phyloP scores from a whole-genome alignment of 2,113 vertebrate species.

The Sialia sialis region DNA sequence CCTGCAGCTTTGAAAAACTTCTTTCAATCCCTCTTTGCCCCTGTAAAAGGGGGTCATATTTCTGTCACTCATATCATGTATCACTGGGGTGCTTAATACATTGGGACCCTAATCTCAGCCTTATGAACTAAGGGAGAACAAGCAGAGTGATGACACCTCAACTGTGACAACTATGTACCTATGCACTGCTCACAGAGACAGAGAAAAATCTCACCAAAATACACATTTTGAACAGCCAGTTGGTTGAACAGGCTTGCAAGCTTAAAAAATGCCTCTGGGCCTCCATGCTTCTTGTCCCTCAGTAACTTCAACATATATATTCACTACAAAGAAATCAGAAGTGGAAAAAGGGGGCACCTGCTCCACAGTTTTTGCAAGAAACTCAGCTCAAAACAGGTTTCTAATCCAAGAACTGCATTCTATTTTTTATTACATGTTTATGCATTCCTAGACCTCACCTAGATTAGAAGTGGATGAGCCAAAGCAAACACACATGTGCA shows the following conservation, averaged over 20 bases:
- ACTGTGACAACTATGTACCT: neutral
- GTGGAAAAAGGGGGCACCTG: neutral
- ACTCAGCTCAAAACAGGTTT: neutral
- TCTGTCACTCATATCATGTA: neutral
- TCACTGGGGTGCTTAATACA: neutral
- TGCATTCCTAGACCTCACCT: neutral
- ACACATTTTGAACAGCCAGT: neutral
- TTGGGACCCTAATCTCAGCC: neutral
- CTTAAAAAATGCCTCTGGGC: neutral
- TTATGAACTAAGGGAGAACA: neutral
- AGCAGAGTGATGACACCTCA: neutral
- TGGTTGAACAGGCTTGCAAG: neutral
- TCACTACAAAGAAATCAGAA: neutral
- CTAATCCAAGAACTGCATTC: neutral
- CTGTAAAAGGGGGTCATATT: neutral
- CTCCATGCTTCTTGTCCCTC: neutral
- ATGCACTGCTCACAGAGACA: neutral
- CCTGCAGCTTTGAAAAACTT: neutral
- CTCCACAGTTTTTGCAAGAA: neutral
- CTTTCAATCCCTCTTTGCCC: neutral
- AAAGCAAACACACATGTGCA: neutral
- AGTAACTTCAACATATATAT: neutral
- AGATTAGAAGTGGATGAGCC: neutral
- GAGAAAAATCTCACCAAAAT: neutral
- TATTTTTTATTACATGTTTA: neutral